Conservation (phyloP, 2,888 invertebrate species). For the Tethea ocularis region DNA sequence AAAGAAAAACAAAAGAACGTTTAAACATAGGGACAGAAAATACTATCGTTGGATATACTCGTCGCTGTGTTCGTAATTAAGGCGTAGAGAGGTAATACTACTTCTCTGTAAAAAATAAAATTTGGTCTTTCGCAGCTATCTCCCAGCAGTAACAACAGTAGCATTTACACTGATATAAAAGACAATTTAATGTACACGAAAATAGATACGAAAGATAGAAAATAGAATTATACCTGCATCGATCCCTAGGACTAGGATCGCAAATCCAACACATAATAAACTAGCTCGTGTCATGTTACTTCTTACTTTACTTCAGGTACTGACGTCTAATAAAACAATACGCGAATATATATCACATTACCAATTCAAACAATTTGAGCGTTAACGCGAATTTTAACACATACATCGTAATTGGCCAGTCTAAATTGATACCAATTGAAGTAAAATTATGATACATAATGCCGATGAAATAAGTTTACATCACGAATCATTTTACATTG, state of each 20-base stretch:
- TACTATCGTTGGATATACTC: too few relatives aligned
- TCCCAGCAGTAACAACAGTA: too few relatives aligned
- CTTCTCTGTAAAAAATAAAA: too few relatives aligned
- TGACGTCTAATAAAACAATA: conserved; percentile 16
- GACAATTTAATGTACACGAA: too few relatives aligned
- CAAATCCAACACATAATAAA: conserved; percentile 25
- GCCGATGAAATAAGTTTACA: neutral
- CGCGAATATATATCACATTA: conserved; percentile 27
- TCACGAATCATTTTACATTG: neutral
- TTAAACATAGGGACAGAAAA: too few relatives aligned
- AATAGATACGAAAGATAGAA: too few relatives aligned
- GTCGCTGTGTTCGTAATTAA: too few relatives aligned
- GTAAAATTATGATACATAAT: neutral
- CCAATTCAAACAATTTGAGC: conserved; percentile 22
- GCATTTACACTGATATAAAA: too few relatives aligned
- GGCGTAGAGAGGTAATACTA: too few relatives aligned
- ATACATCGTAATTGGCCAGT: neutral
- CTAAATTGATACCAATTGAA: neutral
- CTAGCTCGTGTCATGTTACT: conserved; percentile 34
- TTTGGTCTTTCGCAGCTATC: too few relatives aligned
- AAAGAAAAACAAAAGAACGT: too few relatives aligned
- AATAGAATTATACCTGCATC: conserved; percentile 41
- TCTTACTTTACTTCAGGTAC: conserved; percentile 16
- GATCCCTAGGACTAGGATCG: conserved; percentile 27
- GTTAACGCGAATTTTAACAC: conserved; percentile 20